Evolutionary conservation across 2,113 vertebrate genomes (phyloP).

Genomic region (Myiagra hebetior): DNA sequence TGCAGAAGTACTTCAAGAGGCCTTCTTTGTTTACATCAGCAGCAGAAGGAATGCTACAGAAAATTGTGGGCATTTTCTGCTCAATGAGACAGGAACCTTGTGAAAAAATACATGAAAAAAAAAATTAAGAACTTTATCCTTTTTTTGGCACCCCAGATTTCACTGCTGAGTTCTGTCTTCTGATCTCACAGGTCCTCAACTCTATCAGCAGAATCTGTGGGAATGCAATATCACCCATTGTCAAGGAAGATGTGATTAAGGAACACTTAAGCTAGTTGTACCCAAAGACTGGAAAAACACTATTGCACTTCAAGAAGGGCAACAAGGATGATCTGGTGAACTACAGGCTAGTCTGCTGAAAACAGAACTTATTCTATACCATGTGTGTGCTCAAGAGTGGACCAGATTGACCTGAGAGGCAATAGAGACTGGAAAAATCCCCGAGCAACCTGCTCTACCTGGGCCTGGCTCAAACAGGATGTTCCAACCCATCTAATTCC

Average conservation of each 20-base stretch:
- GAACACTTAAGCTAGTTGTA: neutral
- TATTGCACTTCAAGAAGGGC: neutral
- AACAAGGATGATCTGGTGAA: neutral
- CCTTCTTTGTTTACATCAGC: neutral
- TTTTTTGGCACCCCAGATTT: neutral
- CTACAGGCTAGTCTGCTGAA: neutral
- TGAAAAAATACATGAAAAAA: neutral
- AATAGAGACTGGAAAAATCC: neutral
- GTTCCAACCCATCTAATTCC: neutral
- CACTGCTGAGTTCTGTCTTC: neutral
- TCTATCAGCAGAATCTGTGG: neutral
- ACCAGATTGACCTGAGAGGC: neutral
- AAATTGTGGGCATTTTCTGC: rapidly evolving
- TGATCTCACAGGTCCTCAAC: neutral
- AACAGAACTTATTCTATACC: neutral
- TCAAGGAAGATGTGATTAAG: neutral
- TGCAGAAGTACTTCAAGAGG: neutral
- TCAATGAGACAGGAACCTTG: neutral
- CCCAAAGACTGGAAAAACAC: neutral
- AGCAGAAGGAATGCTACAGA: neutral
- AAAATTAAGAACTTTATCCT: neutral
- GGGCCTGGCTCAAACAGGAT: neutral
- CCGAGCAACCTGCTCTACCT: neutral
- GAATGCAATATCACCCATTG: neutral
- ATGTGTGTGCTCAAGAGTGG: neutral